Percentiles rank a stretch among this genome's conserved stretches.
Evolutionary conservation across 1,140 invertebrate species (phyloP).

Genomic region (Euschistus heros): DNA sequence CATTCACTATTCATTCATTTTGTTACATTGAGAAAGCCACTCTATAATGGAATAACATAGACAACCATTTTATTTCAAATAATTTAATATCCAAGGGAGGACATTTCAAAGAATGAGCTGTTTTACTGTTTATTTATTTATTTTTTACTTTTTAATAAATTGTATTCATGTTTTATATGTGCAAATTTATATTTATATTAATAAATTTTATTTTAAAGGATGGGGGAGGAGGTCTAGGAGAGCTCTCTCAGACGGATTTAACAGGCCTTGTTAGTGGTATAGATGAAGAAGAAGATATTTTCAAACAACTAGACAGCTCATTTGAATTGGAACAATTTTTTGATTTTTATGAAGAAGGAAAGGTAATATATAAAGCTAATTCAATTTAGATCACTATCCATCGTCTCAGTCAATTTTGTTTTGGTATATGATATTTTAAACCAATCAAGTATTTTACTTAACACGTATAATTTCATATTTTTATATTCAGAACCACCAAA

Average conservation of each 20-base stretch:
- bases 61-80: too few relatives aligned
- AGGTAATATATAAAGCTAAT: constrained; percentile 26
- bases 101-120: background rate
- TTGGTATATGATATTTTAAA: too few relatives aligned
- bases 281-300: constrained; percentile 52
- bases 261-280: constrained; percentile 44
- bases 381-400: too few relatives aligned
- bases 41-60: too few relatives aligned
- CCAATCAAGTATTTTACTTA: too few relatives aligned
- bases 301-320: constrained; percentile 56
- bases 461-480: too few relatives aligned
- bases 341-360: constrained; percentile 37
- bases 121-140: background rate
- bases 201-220: constrained; percentile 34
- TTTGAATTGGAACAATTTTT: constrained; percentile 45
- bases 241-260: constrained; percentile 54
- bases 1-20: too few relatives aligned
- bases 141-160: background rate
- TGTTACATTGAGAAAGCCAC: too few relatives aligned
- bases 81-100: too few relatives aligned
- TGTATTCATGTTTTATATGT: too few relatives aligned
- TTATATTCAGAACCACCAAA: too few relatives aligned
- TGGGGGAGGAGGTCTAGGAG: constrained; percentile 38
- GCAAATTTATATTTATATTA: constrained; percentile 4
- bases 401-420: too few relatives aligned